Evolutionary conservation across 2,113 vertebrate genomes (phyloP).

Genomic region (Hymenochirus boettgeri): DNA sequence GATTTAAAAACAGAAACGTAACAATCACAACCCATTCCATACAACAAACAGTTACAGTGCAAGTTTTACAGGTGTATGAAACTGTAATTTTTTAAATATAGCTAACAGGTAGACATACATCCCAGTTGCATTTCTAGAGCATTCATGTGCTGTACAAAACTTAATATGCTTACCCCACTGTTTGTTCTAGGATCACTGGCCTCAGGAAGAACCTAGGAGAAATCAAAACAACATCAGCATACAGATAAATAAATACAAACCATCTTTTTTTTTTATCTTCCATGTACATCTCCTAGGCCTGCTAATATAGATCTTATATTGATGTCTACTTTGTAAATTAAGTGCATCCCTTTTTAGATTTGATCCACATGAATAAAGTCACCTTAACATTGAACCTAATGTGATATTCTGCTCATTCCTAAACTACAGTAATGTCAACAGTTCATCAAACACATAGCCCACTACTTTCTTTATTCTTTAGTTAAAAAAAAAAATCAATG

Average conservation of each 20-base stretch:
- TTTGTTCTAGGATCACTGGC: constrained; percentile 63
- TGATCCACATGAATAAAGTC: constrained; percentile 8
- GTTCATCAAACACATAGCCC: constrained; percentile 15
- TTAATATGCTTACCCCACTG: constrained; percentile 60
- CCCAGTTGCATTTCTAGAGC: too few relatives aligned
- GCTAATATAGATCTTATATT: background rate
- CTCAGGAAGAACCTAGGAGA: constrained; percentile 59
- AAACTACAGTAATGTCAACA: constrained; percentile 16
- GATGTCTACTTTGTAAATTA: background rate
- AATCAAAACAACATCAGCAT: constrained; percentile 10
- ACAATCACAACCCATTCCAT: too few relatives aligned
- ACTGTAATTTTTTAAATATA: too few relatives aligned
- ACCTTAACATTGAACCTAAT: constrained; percentile 17
- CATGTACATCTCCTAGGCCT: background rate
- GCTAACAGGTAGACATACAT: too few relatives aligned
- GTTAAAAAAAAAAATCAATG: constrained; percentile 36
- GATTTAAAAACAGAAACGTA: too few relatives aligned
- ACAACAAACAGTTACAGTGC: too few relatives aligned
- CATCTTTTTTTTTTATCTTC: background rate
- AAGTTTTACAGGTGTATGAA: too few relatives aligned
- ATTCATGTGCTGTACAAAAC: too few relatives aligned
- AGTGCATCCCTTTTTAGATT: constrained; percentile 8
- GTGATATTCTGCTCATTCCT: constrained; percentile 23
- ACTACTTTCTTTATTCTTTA: constrained; percentile 15
- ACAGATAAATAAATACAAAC: background rate